These are phyloP conservation scores for Danio jaintianensis DNA, from an alignment of 2,797 vertebrate species.

Conservation along the genomic window DNA sequence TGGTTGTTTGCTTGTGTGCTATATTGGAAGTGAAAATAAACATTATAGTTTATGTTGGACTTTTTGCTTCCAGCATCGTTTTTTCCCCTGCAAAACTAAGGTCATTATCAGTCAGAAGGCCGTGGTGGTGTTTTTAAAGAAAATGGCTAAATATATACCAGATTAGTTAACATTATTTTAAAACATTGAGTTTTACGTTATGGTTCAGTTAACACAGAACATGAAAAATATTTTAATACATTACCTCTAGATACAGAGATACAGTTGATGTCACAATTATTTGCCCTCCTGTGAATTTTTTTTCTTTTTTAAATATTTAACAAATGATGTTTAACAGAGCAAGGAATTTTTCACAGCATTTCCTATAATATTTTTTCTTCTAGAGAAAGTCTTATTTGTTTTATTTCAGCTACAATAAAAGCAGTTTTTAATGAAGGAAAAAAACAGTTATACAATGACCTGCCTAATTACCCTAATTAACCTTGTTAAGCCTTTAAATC, in stretches of 20 bases:
- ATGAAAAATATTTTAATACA: not conserved
- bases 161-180: not conserved
- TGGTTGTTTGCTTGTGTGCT: constrained; percentile 18
- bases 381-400: no score
- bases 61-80: not conserved
- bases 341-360: no score
- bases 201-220: not conserved
- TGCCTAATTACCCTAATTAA: no score
- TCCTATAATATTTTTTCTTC: no score
- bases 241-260: not conserved
- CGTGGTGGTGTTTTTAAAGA: not conserved
- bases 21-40: constrained; percentile 49
- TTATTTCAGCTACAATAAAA: no score
- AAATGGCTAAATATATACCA: not conserved
- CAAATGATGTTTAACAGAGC: no score
- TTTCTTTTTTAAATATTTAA: no score
- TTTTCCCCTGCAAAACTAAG: not conserved
- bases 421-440: no score
- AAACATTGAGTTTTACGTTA: not conserved
- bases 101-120: not conserved
- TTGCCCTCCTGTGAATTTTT: no score
- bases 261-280: no score
- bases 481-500: no score
- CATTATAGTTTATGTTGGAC: constrained; percentile 31
- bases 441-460: no score